phyloP scores from a whole-genome alignment of 2,797 vertebrate species.

The Lycodopsis pacificus region DNA sequence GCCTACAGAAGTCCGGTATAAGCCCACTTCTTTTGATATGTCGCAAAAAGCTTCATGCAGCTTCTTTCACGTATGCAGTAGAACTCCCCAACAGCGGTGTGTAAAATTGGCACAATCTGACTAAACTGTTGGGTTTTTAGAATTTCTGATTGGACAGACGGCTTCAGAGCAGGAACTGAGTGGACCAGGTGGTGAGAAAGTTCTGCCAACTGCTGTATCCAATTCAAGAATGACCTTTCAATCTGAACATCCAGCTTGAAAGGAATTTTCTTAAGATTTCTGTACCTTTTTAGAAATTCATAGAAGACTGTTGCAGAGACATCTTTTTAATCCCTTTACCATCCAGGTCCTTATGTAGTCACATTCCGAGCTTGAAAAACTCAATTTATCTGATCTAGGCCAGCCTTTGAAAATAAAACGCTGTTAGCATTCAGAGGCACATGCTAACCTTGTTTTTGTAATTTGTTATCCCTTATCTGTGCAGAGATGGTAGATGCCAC shows the following conservation, averaged over 20 bases:
- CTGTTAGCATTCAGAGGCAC: slow-evolving; percentile 37
- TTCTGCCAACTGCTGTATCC: background rate
- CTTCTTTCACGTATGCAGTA: background rate
- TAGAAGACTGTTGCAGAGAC: slow-evolving; percentile 11
- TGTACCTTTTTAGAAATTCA: slow-evolving; percentile 20
- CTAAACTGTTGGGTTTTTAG: background rate
- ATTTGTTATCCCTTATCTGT: slow-evolving; percentile 36
- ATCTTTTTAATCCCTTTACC: slow-evolving; percentile 24
- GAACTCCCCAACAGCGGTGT: background rate
- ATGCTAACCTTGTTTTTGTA: slow-evolving; percentile 49
- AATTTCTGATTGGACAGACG: accelerated
- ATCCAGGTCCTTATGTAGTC: slow-evolving; percentile 8
- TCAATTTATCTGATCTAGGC: slow-evolving; percentile 45
- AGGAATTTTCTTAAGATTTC: background rate
- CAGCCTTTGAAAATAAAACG: slow-evolving; percentile 41
- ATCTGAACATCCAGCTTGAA: background rate
- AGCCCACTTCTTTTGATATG: background rate
- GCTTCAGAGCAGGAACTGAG: background rate
- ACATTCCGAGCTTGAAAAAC: slow-evolving; percentile 29
- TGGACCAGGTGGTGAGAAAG: background rate
- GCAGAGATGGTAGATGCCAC: slow-evolving; percentile 18
- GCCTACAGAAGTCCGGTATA: background rate
- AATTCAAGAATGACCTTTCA: slow-evolving; percentile 4
- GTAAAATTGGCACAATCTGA: background rate
- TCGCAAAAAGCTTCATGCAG: background rate